These are phyloP conservation scores for Volucella inflata DNA, from an alignment of 2,888 invertebrate species.

Conservation along the genomic window DNA sequence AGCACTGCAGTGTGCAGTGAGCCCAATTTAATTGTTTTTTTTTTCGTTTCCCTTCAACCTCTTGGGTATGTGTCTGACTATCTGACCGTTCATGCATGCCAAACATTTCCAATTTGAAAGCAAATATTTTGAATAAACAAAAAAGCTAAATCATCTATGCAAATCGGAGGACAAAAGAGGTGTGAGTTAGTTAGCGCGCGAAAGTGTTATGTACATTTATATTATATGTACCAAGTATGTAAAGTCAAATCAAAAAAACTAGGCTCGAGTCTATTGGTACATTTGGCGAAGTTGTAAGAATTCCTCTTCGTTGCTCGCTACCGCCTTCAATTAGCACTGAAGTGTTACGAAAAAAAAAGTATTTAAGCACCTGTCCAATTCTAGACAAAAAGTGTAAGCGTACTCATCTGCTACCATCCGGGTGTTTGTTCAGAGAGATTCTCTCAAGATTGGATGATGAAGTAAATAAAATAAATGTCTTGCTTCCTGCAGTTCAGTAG, in stretches of 20 bases:
- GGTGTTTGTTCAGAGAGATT: too few species aligned
- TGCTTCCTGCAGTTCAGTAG: too few species aligned
- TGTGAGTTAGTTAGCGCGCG: neutral
- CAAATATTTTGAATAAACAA: conserved; percentile 38
- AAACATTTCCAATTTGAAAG: conserved; percentile 60
- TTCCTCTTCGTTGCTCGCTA: conserved; percentile 21
- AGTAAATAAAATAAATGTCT: too few species aligned
- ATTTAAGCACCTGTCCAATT: too few species aligned
- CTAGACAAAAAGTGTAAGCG: too few species aligned
- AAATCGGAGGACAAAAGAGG: conserved; percentile 32
- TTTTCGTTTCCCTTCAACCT: too few species aligned
- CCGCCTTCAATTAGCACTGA: conserved; percentile 64
- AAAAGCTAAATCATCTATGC: conserved; percentile 18
- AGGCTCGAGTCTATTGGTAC: conserved; percentile 24
- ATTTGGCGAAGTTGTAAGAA: conserved; percentile 27
- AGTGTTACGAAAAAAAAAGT: conserved; percentile 30
- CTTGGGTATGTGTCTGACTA: conserved; percentile 36
- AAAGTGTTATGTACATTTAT: neutral
- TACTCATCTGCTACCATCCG: too few species aligned
- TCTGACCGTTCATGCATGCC: conserved; percentile 34
- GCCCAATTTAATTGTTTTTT: conserved; percentile 68
- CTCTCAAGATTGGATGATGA: too few species aligned
- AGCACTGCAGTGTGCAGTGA: conserved; percentile 59
- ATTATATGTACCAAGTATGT: neutral
- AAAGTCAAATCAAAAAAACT: conserved; percentile 39